phyloP scores from a whole-genome alignment of 1,140 invertebrate genomes.

The Sminthurinus signatus region DNA sequence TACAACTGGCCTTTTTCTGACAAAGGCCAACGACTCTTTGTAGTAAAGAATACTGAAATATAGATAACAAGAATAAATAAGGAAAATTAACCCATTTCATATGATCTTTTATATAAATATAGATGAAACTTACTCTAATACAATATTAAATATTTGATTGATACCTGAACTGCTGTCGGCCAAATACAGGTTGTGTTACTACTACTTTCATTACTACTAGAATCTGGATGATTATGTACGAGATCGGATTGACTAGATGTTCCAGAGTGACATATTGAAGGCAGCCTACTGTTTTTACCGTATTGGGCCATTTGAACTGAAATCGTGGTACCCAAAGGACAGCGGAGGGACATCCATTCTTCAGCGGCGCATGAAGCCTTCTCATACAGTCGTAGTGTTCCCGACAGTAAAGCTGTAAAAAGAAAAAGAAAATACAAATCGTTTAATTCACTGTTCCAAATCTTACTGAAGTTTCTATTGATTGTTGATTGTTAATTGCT shows the following conservation, averaged over 20 bases:
- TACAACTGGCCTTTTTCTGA: slow-evolving; percentile 81
- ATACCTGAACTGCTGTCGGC: slow-evolving; percentile 17
- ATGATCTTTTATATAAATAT: too few relatives aligned
- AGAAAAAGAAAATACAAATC: too few relatives aligned
- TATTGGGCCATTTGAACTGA: slow-evolving; percentile 71
- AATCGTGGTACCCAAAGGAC: slow-evolving; percentile 78
- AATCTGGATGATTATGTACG: slow-evolving; percentile 37
- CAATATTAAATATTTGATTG: too few relatives aligned
- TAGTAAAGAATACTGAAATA: slow-evolving; percentile 71
- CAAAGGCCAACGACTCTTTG: slow-evolving; percentile 87
- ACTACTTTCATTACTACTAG: slow-evolving; percentile 31
- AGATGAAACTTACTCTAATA: too few relatives aligned
- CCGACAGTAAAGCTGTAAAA: slow-evolving; percentile 71
- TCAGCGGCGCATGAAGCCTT: slow-evolving; percentile 73
- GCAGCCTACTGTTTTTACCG: slow-evolving; percentile 49
- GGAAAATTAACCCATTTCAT: too few relatives aligned
- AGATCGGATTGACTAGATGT: slow-evolving; percentile 43
- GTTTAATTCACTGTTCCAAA: too few relatives aligned
- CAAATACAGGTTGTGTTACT: slow-evolving; percentile 49
- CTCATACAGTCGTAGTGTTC: slow-evolving; percentile 80
- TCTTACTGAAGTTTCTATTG: too few relatives aligned
- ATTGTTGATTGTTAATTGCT: too few relatives aligned
- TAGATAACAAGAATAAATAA: too few relatives aligned
- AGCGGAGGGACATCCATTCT: slow-evolving; percentile 70
- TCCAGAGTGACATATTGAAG: slow-evolving; percentile 47